Base-by-base conservation (phyloP, 2,888 invertebrate genomes). In the Acanthococcus lagerstroemiae region DNA sequence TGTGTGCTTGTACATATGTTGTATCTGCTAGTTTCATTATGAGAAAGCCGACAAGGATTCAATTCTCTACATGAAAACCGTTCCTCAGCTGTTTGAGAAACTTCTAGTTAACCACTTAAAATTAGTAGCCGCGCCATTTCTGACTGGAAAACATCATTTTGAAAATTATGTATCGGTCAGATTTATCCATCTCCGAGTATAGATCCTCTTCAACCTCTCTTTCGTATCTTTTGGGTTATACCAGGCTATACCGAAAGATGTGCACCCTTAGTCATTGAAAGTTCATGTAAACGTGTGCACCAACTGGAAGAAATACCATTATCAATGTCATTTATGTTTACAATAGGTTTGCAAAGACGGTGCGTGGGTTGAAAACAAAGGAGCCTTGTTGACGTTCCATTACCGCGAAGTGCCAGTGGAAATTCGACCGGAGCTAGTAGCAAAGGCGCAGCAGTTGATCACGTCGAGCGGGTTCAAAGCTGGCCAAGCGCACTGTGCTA, bases 401-500 rank as follows among this genome's bases (percentile, higher is more conserved):
- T 78, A 77, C 71, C 72, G 77, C 27, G 76, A 76, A 70, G 87
- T 90, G 0, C 90, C 90, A 9, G 74, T 81, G 60, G 80, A 84
- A 57, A 78, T 84, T 70, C 82, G 90, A 50, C 80, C 83, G 0
- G 81, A 80, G 4, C 80, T 91, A 75, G 83, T 87, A 1, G 83
- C 83, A n/a, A 81, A 84, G 72, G 91, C 90, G 0, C 81, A 82
- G 70, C 78, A 79, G 46, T 78, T 91, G 60, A 91, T 92, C 72
- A 82, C 83, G 67, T 83, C 82, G 9, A 83, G 85, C 2, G 90
- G 91, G 0, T 92, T 92, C 76, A 83, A 83, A 69, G 86, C 89
- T 1, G 87, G 86, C 50, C 81, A 84, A 57, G 88, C 90, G 24
- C 89, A 90, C 74, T 90, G 90, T 73, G 92, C 92, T 0, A 80